Conservation (phyloP, 2,113 vertebrate species). For the Otis tarda region DNA sequence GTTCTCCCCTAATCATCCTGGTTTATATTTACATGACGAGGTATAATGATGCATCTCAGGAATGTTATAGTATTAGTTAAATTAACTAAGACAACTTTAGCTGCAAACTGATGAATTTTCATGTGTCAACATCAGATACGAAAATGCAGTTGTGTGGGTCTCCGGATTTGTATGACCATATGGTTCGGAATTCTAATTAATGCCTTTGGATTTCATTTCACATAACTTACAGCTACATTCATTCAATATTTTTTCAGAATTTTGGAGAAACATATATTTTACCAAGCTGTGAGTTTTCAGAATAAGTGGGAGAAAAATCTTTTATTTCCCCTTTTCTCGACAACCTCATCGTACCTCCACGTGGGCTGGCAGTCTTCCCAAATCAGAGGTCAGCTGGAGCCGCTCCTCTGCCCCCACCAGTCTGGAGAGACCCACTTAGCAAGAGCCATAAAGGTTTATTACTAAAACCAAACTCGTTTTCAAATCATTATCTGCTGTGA, state of each 20-base stretch:
- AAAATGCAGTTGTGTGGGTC: conserved; percentile 31
- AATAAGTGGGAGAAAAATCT: not conserved
- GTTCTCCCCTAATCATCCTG: conserved; percentile 42
- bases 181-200: conserved; percentile 58
- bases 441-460: conserved; percentile 1
- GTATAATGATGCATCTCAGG: conserved; percentile 58
- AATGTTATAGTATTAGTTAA: conserved; percentile 57
- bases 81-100: conserved; percentile 61
- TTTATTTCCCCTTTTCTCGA: not conserved
- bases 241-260: conserved; percentile 43
- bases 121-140: conserved; percentile 48
- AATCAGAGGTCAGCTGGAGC: conserved; percentile 12
- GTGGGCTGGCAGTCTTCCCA: not conserved
- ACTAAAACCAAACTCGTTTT: conserved; percentile 31
- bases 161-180: conserved; percentile 27
- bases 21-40: conserved; percentile 61
- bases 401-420: not conserved
- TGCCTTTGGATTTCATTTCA: conserved; percentile 47
- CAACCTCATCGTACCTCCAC: not conserved
- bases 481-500: conserved; percentile 25
- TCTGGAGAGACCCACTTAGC: not conserved
- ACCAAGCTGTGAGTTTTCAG: conserved; percentile 20
- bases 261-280: not conserved
- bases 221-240: conserved; percentile 47
- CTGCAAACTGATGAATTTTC: conserved; percentile 63